Base-by-base conservation (phyloP, 2,797 vertebrate species). In the Myiotriccus ornatus region DNA sequence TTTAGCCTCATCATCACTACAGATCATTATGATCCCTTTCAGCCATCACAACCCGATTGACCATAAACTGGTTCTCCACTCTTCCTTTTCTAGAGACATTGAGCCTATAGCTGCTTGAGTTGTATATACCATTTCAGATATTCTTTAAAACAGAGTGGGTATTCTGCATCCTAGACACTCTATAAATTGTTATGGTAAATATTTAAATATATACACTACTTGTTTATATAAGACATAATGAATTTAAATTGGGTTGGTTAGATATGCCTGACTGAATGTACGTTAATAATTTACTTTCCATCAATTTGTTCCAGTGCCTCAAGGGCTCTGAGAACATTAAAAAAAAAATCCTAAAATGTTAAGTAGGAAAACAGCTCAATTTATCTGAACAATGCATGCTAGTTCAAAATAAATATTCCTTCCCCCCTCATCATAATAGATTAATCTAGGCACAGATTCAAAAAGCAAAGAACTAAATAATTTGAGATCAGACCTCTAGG, bases 171-270 rank as follows among this genome's bases (percentile, higher is more conserved):
- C 47, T 67, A 76, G 34, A 37, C 14, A 55, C 13, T 85, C 13
- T 55, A 23, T 52, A 56, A 88, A 94, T 44, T 90, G 3, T 65
- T 79, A 63, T 34, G 10, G 15, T 73, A 90, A 91, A 91, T 94
- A 95, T 93, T 94, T 91, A 86, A 84, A 87, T 90, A 70, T 73
- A 79, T 82, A 70, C 52, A 56, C 17, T 56, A n/a, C 32, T 84
- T 82, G 74, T 92, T 96, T 95, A 93, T 94, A 35, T 87, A 92
- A 93, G 74, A 67, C 35, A 90, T 93, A 89, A 92, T 87, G 52
- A 84, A 41, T 89, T 93, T 77, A 79, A 91, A 67, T 92, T 79
- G 21, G 60, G 37, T 52, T 93, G 47, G 78, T 95, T 91, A 81
- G 60, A 30, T 59, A 88, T 86, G 93, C 85, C 88, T 95, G 92